Conservation (phyloP, 2,888 invertebrate genomes). For the Ectemnius cavifrons region DNA sequence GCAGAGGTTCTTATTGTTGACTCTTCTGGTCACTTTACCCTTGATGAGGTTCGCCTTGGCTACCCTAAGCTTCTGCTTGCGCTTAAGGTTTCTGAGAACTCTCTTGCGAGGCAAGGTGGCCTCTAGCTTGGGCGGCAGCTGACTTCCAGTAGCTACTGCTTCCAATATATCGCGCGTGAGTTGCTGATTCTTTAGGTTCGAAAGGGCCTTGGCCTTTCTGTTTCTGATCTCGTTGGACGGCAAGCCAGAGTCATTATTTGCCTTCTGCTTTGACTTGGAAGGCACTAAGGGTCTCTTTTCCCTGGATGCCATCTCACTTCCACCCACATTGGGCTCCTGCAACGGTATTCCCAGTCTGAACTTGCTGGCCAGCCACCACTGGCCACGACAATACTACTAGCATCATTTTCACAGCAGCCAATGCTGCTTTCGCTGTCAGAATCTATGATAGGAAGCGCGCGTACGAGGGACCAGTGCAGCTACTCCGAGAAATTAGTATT, state of each 20-base stretch:
- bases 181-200: constrained; percentile 66
- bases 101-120: constrained; percentile 73
- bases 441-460: too few relatives aligned
- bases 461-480: too few relatives aligned
- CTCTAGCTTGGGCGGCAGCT: constrained; percentile 72
- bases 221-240: constrained; percentile 67
- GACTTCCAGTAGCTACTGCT: constrained; percentile 74
- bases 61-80: constrained; percentile 71
- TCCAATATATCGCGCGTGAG: constrained; percentile 72
- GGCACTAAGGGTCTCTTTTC: constrained; percentile 78
- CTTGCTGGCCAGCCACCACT: constrained; percentile 17
- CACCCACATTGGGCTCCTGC: constrained; percentile 78
- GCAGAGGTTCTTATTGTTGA: constrained; percentile 68
- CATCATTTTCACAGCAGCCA: constrained; percentile 8
- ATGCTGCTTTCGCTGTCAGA: constrained; percentile 3
- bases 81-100: constrained; percentile 71
- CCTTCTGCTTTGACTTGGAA: constrained; percentile 76
- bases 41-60: constrained; percentile 71
- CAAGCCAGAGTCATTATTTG: constrained; percentile 73
- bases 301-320: constrained; percentile 79
- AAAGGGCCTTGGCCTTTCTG: constrained; percentile 67
- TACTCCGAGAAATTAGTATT: too few relatives aligned
- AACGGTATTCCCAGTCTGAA: constrained; percentile 53
- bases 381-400: constrained; percentile 1
- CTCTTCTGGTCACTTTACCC: constrained; percentile 71